Evolutionary conservation across 2,113 vertebrate species (phyloP), one percentile per base, ranked within the genome.

Genomic region (Nothoprocta perdicaria): DNA sequence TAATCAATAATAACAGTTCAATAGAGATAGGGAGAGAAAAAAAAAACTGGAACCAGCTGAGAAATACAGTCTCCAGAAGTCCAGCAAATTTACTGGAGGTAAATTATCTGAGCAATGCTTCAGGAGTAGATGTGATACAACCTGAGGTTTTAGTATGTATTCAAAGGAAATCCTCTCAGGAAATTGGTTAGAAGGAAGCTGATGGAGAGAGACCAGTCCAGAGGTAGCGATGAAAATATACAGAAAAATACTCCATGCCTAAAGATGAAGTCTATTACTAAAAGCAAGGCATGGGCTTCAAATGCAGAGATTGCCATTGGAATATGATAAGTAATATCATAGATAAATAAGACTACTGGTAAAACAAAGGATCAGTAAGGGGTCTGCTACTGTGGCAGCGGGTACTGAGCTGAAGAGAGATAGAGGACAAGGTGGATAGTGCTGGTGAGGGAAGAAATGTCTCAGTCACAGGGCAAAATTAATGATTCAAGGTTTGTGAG

Each of bases 341-440:
- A 68, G 84, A 78, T 27, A 23, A 43, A 38, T 18, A 71, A 45
- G 53, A 38, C 1, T 2, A 58, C 13, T 35, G 50, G 26, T 65
- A 11, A 52, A 35, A 23, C 19, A n/a, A 58, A 62, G 33, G 33
- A 65, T 14, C 38, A 10, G 17, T 0, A 0, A 10, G 43, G 35
- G 1, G 3, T 76, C 91, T 76, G 8, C 14, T 45, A 23, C 19
- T 68, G 60, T 2, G 3, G 15, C 23, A 16, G 31, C 9, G 26
- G 66, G 33, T 50, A 79, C 8, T 0, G 0, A 48, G 8, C 14
- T 75, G 58, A 76, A 26, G n/a, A 78, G 81, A 6, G 4, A 3
- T 2, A 8, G 46, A 26, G 35, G 16, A 69, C n/a, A 63, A 87
- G 23, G 14, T 2, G 75, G 6, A 2, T 10, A 31, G 14, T 45